Evolutionary conservation across 2,113 vertebrate genomes (phyloP).

Genomic region (Dascyllus trimaculatus): DNA sequence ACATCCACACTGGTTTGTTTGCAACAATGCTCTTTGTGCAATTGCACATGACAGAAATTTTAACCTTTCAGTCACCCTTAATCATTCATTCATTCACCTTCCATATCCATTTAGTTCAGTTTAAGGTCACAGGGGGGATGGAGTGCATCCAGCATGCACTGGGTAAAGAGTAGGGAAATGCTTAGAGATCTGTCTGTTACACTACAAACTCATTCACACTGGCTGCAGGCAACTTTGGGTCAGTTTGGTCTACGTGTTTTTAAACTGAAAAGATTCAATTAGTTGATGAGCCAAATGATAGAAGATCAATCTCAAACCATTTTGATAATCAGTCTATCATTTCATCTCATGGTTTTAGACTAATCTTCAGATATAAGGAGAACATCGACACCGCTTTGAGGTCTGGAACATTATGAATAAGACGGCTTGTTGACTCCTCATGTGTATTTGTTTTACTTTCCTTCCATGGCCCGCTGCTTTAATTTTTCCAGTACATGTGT

Average conservation of each 20-base stretch:
- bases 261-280: not conserved
- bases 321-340: not conserved
- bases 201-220: not conserved
- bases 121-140: constrained; percentile 6
- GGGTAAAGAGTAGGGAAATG: constrained; percentile 4
- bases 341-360: not conserved
- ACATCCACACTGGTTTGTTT: not conserved
- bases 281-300: not conserved
- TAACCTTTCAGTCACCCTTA: constrained; percentile 9
- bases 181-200: constrained; percentile 2
- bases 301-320: not conserved
- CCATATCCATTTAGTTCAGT: constrained; percentile 25
- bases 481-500: constrained; percentile 19
- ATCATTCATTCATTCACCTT: constrained; percentile 8
- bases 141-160: constrained; percentile 5
- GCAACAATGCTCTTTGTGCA: not conserved
- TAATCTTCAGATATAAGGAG: not conserved
- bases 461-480: constrained; percentile 7
- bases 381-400: not conserved
- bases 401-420: not conserved
- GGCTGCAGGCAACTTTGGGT: not conserved
- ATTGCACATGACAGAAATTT: not conserved
- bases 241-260: not conserved
- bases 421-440: not conserved
- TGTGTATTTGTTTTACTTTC: constrained; percentile 20